These are phyloP conservation scores for Thalassoma bifasciatum DNA, from an alignment of 2,113 vertebrate species.

Conservation along the genomic window DNA sequence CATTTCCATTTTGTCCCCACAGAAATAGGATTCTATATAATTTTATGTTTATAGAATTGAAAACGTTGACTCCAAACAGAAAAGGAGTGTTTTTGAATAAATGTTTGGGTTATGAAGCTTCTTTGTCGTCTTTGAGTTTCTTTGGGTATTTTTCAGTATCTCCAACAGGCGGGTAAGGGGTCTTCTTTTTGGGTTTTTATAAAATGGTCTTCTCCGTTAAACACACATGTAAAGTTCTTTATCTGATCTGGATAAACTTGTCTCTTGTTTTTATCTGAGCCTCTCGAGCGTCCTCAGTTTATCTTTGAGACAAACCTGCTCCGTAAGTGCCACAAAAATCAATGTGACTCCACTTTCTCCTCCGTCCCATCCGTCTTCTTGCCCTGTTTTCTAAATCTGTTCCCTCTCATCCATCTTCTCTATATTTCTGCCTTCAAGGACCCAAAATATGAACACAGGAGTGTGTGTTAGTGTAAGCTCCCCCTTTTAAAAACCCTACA, in stretches of 20 bases:
- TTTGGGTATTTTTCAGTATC: no score
- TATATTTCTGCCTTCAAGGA: neutral
- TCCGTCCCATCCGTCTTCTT: constrained; percentile 3
- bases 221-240: no score
- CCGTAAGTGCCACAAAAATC: constrained; percentile 40
- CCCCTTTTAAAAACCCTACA: neutral
- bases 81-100: no score
- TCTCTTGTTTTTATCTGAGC: constrained; percentile 14
- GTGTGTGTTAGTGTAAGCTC: neutral
- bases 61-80: no score
- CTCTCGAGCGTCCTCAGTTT: constrained; percentile 7
- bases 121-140: no score
- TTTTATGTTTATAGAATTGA: no score
- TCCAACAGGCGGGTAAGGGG: no score
- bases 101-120: no score
- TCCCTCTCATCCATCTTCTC: neutral
- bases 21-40: no score
- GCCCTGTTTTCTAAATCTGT: neutral
- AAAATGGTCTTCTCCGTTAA: no score
- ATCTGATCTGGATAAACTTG: constrained; percentile 1
- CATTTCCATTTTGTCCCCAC: no score
- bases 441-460: neutral
- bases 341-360: constrained; percentile 18
- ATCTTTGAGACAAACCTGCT: constrained; percentile 7
- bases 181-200: no score